Percentiles rank a stretch among this genome's conserved stretches.
These are phyloP conservation scores for Caenorhabditis plicata DNA, from an alignment of 2,888 invertebrate species.

Conservation along the genomic window DNA sequence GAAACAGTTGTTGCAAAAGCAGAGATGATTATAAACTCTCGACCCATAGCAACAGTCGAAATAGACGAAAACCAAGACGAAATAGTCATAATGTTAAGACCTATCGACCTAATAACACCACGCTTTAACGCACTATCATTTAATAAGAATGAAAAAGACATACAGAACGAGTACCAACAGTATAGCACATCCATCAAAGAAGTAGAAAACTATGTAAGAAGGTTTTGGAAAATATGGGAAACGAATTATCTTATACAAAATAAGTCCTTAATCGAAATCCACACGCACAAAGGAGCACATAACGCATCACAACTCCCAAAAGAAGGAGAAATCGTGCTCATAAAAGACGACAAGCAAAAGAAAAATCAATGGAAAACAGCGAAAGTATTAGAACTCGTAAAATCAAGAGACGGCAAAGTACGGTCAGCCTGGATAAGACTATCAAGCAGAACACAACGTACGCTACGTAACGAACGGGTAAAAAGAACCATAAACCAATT, in stretches of 20 bases:
- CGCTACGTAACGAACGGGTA: too few relatives aligned
- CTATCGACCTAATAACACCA: neutral
- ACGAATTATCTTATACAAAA: neutral
- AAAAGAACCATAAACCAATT: too few relatives aligned
- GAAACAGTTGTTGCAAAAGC: neutral
- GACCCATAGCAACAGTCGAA: neutral
- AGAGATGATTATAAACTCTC: neutral
- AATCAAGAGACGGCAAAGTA: too few relatives aligned
- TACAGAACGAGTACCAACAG: neutral
- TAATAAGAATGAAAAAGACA: neutral
- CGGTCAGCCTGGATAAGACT: too few relatives aligned
- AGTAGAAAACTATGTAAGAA: neutral
- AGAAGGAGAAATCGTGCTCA: conserved; percentile 1
- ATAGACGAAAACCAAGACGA: neutral
- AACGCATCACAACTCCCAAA: neutral
- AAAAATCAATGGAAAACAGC: conserved; percentile 5
- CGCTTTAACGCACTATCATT: neutral
- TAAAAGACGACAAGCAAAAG: neutral
- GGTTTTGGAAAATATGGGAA: conserved; percentile 1
- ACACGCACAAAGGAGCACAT: neutral
- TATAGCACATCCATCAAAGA: neutral
- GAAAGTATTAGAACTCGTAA: conserved; percentile 1
- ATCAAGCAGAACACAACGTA: too few relatives aligned
- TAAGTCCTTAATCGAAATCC: neutral
- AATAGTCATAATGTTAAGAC: neutral